Percentiles rank a stretch among this genome's conserved stretches.
Evolutionary conservation across 1,140 invertebrate genomes (phyloP).

Genomic region (honey bee (Apis mellifera)): DNA sequence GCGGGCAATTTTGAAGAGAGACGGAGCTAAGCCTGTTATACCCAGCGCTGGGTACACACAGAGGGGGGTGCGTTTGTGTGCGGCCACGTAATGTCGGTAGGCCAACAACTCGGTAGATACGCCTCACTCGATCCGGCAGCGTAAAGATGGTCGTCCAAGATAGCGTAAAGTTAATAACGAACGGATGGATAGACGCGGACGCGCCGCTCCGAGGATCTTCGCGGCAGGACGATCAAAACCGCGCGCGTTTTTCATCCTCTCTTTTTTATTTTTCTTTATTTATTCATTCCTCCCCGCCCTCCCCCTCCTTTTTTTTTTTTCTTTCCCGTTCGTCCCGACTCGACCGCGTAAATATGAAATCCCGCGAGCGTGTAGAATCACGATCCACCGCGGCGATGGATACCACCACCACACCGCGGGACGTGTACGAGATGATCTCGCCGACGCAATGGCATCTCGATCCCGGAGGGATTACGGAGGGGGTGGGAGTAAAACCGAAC

Average conservation of each 20-base stretch:
- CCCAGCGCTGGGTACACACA: neutral
- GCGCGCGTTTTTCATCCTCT: neutral
- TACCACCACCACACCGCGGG: constrained; percentile 20
- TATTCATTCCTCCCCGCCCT: too few species aligned
- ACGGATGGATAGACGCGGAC: constrained; percentile 64
- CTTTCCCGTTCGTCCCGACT: neutral
- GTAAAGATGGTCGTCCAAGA: constrained; percentile 74
- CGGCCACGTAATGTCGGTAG: constrained; percentile 55
- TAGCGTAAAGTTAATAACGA: constrained; percentile 73
- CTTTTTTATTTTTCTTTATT: too few species aligned
- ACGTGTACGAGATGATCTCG: constrained; percentile 27
- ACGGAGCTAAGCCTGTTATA: constrained; percentile 56
- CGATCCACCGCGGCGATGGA: constrained; percentile 27
- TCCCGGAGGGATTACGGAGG: neutral
- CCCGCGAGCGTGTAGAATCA: constrained; percentile 49
- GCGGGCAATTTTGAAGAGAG: constrained; percentile 67
- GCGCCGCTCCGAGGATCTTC: constrained; percentile 10
- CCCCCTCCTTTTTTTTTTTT: constrained; percentile 35
- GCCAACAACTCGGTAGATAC: constrained; percentile 52
- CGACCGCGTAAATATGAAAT: constrained; percentile 49
- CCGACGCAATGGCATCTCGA: constrained; percentile 49
- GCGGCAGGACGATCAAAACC: constrained; percentile 53
- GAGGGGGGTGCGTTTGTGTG: constrained; percentile 21
- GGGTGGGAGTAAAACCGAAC: too few species aligned
- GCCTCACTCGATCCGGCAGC: constrained; percentile 66